phyloP scores from a whole-genome alignment of 2,113 vertebrate genomes.

The Todiramphus chloris region DNA sequence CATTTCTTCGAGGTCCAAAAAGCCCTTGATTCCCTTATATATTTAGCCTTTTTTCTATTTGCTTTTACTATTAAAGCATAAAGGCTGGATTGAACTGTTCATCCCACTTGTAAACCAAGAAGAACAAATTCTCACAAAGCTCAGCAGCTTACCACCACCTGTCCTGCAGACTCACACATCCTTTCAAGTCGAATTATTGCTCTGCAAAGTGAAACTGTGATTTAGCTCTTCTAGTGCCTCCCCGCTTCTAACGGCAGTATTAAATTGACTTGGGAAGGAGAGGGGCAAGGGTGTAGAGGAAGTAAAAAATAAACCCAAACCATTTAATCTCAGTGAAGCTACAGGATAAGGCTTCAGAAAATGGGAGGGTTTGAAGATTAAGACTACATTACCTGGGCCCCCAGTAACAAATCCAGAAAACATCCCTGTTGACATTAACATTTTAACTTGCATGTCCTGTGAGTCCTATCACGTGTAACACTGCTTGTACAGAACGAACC shows the following conservation, averaged over 20 bases:
- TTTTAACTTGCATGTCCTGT: neutral
- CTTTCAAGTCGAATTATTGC: neutral
- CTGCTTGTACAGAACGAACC: neutral
- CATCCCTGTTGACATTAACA: neutral
- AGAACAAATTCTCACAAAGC: neutral
- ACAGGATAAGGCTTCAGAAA: neutral
- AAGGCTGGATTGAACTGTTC: neutral
- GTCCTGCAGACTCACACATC: neutral
- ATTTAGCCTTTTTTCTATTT: constrained; percentile 15
- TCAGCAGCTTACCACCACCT: neutral
- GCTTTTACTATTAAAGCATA: constrained; percentile 12
- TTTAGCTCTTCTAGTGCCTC: neutral
- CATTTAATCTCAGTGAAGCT: neutral
- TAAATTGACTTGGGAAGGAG: neutral
- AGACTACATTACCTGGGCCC: neutral
- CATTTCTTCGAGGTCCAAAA: neutral
- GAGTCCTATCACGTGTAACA: neutral
- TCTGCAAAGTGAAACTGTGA: neutral
- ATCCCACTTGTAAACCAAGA: constrained; percentile 4
- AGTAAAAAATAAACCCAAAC: neutral
- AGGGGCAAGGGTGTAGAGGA: fast-evolving
- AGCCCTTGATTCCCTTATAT: neutral
- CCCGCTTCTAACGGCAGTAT: neutral
- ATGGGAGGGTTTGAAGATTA: neutral
- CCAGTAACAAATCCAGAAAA: neutral